Conservation (phyloP, 2,797 vertebrate genomes). For the Podarcis siculus region DNA sequence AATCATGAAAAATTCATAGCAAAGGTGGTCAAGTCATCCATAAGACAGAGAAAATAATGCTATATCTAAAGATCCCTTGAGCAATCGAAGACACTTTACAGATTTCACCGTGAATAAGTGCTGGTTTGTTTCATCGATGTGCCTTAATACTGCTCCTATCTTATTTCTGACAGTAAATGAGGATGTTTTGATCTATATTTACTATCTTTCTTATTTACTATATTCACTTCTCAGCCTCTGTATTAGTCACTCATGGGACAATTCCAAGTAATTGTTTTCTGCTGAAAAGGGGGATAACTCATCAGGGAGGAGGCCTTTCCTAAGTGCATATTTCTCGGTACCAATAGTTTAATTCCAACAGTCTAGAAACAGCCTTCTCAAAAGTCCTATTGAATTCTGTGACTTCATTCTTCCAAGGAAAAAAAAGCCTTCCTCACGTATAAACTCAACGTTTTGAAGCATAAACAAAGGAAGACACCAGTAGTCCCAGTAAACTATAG, state of each 20-base stretch:
- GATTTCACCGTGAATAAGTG: conserved; percentile 83
- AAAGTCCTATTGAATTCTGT: conserved; percentile 4
- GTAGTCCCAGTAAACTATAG: not conserved
- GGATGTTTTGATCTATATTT: conserved; percentile 79
- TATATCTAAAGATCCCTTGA: conserved; percentile 84
- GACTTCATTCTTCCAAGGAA: not conserved
- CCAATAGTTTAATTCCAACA: not conserved
- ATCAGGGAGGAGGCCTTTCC: conserved; percentile 19
- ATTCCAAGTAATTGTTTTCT: conserved; percentile 38
- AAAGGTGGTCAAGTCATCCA: conserved; percentile 86
- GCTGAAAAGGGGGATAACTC: conserved; percentile 41
- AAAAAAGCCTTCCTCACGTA: conserved; percentile 15
- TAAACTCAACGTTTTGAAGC: conserved; percentile 14
- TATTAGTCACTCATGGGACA: conserved; percentile 48
- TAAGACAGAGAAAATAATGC: conserved; percentile 84
- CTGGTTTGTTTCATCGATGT: conserved; percentile 85
- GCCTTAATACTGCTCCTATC: conserved; percentile 75
- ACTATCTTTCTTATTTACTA: conserved; percentile 72
- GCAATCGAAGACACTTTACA: conserved; percentile 83
- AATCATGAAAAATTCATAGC: conserved; percentile 91
- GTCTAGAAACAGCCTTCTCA: conserved; percentile 6
- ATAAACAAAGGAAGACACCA: not conserved
- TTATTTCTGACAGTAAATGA: conserved; percentile 79
- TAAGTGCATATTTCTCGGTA: conserved; percentile 40
- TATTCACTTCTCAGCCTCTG: conserved; percentile 59